Conservation (phyloP, 2,888 invertebrate species). For the Eilema depressum region DNA sequence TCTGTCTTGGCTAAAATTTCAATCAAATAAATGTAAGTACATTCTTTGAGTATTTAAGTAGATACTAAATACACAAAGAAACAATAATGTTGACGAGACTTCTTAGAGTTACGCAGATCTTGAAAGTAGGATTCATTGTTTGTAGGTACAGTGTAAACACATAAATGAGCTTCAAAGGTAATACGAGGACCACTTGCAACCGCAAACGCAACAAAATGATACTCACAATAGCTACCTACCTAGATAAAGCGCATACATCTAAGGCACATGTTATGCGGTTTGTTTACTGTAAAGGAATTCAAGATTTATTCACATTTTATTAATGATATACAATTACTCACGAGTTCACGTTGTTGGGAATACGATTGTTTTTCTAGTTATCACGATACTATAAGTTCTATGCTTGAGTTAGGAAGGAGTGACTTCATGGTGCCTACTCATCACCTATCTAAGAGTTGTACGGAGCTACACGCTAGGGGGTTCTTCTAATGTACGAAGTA, state of each 20-base stretch:
- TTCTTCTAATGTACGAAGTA: neutral
- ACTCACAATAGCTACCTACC: slow-evolving; percentile 37
- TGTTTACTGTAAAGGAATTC: slow-evolving; percentile 7
- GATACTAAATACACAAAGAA: slow-evolving; percentile 31
- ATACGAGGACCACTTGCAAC: slow-evolving; percentile 40
- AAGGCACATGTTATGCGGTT: slow-evolving; percentile 19
- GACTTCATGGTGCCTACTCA: neutral
- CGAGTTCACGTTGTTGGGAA: neutral
- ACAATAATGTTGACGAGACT: slow-evolving; percentile 24
- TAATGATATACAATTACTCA: slow-evolving; percentile 8
- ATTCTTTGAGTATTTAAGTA: slow-evolving; percentile 12
- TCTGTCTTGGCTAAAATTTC: neutral
- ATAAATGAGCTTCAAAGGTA: slow-evolving; percentile 39
- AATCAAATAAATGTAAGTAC: slow-evolving; percentile 22
- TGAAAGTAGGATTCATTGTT: slow-evolving; percentile 35
- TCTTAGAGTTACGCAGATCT: slow-evolving; percentile 25
- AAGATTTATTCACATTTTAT: slow-evolving; percentile 12
- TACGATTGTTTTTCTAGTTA: neutral
- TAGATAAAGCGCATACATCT: slow-evolving; percentile 14
- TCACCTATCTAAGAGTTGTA: neutral
- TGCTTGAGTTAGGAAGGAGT: neutral
- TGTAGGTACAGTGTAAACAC: slow-evolving; percentile 32
- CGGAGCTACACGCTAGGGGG: neutral
- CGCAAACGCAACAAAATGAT: slow-evolving; percentile 47
- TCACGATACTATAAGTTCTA: neutral